phyloP scores from a whole-genome alignment of 2,113 vertebrate genomes.

The Trematomus loennbergii region DNA sequence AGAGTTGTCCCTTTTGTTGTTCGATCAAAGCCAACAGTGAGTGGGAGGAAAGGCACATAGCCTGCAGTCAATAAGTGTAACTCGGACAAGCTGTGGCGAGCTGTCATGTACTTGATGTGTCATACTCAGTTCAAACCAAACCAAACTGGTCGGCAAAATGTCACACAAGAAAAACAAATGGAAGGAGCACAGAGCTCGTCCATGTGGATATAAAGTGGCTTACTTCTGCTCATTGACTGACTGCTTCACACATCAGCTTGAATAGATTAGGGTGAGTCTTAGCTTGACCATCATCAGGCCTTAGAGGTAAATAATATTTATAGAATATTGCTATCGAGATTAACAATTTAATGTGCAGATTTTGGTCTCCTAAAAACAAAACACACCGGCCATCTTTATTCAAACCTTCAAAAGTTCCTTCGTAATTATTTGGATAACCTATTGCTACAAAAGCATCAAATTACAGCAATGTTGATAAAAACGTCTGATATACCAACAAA shows the following conservation, averaged over 20 bases:
- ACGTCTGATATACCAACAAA: neutral
- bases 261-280: neutral
- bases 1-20: slow-evolving; percentile 33
- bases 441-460: neutral
- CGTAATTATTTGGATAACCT: no score
- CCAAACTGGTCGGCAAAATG: slow-evolving; percentile 23
- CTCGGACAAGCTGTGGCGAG: slow-evolving; percentile 40
- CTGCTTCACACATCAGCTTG: neutral
- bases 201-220: neutral
- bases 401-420: no score
- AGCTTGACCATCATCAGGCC: neutral
- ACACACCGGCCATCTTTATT: no score
- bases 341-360: no score
- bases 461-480: neutral
- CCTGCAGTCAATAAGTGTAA: slow-evolving; percentile 41
- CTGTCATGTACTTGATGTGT: slow-evolving; percentile 42
- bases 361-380: no score
- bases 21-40: slow-evolving; percentile 9
- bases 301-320: neutral
- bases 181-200: neutral
- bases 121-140: slow-evolving; percentile 30
- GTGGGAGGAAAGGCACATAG: slow-evolving; percentile 54
- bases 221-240: neutral
- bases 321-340: no score
- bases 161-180: slow-evolving; percentile 4